Evolutionary conservation across 23 tunicate species (phyloP), one percentile per base, ranked within the genome.

Genomic region (Styela plicata): DNA sequence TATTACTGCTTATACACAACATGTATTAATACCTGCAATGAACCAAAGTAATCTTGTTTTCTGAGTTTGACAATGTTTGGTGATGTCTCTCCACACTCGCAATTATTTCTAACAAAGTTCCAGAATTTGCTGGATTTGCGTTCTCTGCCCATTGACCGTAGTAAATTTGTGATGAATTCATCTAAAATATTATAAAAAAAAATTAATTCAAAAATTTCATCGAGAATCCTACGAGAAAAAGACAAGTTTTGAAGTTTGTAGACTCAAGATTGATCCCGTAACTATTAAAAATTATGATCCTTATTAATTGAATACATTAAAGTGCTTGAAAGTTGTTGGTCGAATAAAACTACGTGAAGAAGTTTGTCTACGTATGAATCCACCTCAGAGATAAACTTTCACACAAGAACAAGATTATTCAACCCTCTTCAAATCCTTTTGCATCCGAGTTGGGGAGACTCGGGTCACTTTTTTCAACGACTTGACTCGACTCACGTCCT

Each of bases 101-200:
- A 21, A 44, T 76, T 36, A 76, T 76, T 24, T 76, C 81, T 13
- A 76, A 26, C 18, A 76, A 21, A 52, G 25, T 57, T 5, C 29
- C 31, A 22, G 64, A 53, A 25, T 57, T 44, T 36, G 64, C 52
- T 33, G 81, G 81, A 23, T 22, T 29, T 36, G 7, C 66, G 22
- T 76, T 67, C 13, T 76, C 81, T 37, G 81, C 66, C 81, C 81
- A 76, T 36, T 44, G 31, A 25, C 24, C 81, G 33, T 36, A 76
- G 27, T 44, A 24, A 0, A 76, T 76, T 36, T 76, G 81, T 44
- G 57, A 44, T 5, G 13, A 7, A 5, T 7, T 13, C 57, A 44
- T 5, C 57, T 44, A 13, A 44, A 44, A 5, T 44, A 5, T 44
- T 44, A 13, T 44, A 44, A 7, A 44, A 44, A 44, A 44, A 13